phyloP scores from a whole-genome alignment of 2,113 vertebrate species.

The Gasterosteus nipponicus region DNA sequence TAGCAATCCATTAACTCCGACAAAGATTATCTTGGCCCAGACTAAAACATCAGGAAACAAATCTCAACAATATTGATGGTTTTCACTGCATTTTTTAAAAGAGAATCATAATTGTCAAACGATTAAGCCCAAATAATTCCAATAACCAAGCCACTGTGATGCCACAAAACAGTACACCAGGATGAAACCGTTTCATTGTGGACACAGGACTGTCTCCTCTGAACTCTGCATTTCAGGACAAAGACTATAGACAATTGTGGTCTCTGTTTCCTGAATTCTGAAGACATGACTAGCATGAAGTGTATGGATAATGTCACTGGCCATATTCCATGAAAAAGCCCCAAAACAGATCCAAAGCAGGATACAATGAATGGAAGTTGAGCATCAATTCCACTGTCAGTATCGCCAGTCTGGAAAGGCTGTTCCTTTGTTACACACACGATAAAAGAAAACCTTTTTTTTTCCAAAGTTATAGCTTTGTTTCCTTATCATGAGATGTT shows the following conservation, averaged over 20 bases:
- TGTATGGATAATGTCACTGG: background rate
- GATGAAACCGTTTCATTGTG: background rate
- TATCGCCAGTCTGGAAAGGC: background rate
- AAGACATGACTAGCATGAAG: background rate
- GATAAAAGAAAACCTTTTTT: conserved; percentile 4
- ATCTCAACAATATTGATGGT: background rate
- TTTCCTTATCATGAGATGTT: background rate
- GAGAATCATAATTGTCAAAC: background rate
- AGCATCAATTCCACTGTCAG: background rate
- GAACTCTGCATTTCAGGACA: conserved; percentile 15
- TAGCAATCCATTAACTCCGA: too few relatives aligned
- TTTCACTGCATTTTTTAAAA: background rate
- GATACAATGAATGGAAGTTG: background rate
- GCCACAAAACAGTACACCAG: background rate
- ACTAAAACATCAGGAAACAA: background rate
- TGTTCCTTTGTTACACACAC: background rate
- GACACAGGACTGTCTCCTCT: background rate
- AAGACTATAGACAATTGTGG: background rate
- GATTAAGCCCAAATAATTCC: background rate
- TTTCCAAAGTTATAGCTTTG: background rate
- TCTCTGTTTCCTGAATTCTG: background rate
- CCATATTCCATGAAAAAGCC: background rate
- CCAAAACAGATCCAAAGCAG: background rate
- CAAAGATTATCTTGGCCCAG: background rate
- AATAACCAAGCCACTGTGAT: background rate